Conservation (phyloP, 2,113 vertebrate species). For the Meleagris gallopavo region DNA sequence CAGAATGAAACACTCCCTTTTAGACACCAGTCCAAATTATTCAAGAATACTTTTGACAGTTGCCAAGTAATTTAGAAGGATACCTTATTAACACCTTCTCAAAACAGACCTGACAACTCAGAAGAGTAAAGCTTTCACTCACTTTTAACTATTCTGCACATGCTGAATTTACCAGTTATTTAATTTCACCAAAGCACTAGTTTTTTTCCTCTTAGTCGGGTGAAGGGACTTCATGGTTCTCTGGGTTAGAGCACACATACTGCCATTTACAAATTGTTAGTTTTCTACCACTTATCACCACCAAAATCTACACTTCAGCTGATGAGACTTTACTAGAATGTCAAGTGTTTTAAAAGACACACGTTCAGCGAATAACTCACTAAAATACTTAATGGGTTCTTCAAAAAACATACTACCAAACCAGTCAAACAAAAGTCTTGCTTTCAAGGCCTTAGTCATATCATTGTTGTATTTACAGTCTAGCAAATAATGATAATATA, state of each 20-base stretch:
- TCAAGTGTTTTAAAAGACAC: not conserved
- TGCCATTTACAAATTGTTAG: not conserved
- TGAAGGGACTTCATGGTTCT: not conserved
- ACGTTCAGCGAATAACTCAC: not conserved
- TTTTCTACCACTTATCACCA: not conserved
- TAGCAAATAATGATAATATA: not conserved
- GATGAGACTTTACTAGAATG: not conserved
- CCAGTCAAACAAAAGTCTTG: not conserved
- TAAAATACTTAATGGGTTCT: not conserved
- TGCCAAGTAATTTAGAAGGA: slow-evolving; percentile 82
- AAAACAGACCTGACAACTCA: slow-evolving; percentile 78
- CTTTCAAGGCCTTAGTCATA: not conserved
- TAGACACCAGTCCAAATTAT: slow-evolving; percentile 81
- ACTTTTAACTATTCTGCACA: slow-evolving; percentile 6
- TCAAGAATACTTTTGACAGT: slow-evolving; percentile 84
- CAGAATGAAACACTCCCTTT: slow-evolving; percentile 84
- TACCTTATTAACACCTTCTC: slow-evolving; percentile 82
- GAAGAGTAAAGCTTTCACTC: slow-evolving; percentile 37
- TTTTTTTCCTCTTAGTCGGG: not conserved
- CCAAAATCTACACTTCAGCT: not conserved
- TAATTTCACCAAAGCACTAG: not conserved
- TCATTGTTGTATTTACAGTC: not conserved
- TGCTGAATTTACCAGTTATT: not conserved
- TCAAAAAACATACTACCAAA: not conserved
- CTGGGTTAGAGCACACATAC: not conserved